A percentile compares a stretch with the other conserved stretches of the same genome.
Conservation (phyloP, 2,113 vertebrate genomes). For the Cyphomyrus discorhynchus region DNA sequence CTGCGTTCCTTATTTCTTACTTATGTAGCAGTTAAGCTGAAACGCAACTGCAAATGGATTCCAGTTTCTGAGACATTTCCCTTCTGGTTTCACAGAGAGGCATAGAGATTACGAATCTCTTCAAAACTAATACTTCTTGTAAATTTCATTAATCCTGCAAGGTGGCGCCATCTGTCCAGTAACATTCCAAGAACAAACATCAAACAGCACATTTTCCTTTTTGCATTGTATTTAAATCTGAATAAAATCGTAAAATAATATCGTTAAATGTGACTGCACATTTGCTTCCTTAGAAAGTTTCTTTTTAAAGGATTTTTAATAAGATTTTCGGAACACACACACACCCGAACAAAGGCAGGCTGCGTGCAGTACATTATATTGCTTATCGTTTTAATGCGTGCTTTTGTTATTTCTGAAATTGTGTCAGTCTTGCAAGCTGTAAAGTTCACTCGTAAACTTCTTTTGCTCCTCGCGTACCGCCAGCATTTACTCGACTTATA, state of each 20-base stretch:
- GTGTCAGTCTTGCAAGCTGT: constrained; percentile 50
- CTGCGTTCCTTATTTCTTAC: constrained; percentile 9
- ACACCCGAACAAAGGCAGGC: not conserved
- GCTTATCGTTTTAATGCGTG: not conserved
- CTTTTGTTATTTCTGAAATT: not conserved
- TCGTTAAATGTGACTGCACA: not conserved
- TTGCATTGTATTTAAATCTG: not conserved
- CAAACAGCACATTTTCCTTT: not conserved
- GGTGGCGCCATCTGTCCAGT: constrained; percentile 61
- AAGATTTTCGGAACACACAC: not conserved
- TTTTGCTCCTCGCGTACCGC: constrained; percentile 55
- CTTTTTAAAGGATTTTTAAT: not conserved
- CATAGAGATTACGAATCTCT: not conserved
- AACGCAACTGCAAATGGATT: not conserved
- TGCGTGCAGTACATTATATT: not conserved
- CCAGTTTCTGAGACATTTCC: not conserved
- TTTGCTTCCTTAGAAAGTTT: not conserved
- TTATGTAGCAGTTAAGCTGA: too few species aligned
- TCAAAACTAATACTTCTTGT: not conserved
- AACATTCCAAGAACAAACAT: not conserved
- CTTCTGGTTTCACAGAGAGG: not conserved
- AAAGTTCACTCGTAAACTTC: constrained; percentile 63
- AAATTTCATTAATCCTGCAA: constrained; percentile 47
- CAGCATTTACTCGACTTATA: constrained; percentile 68
- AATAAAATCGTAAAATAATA: not conserved